Evolutionary conservation across 2,888 invertebrate genomes (phyloP), one percentile per base, ranked within the genome.

Genomic region (Ommatoiulus sabulosus): DNA sequence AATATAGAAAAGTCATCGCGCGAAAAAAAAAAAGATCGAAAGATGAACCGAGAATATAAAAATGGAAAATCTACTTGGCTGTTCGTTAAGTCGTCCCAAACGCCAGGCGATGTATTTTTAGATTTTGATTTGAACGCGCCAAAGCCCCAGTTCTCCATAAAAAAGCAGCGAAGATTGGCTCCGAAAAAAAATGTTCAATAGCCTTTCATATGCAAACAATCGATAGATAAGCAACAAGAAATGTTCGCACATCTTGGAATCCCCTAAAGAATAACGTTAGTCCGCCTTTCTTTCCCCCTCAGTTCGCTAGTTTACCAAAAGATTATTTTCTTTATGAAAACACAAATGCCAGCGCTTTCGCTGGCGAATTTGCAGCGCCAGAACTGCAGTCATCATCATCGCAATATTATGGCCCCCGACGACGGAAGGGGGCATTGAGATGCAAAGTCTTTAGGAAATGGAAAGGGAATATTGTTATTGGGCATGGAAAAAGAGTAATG

Each of bases 121-220:
- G 57, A 57, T 57, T 57, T 57, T 57, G 57, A 57, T 57, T 57
- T 57, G 15, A 57, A 57, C 57, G 57, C 57, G 57, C 57, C 57
- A 57, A 15, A 57, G 57, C 57, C 57, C 17, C 17, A 57, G 57
- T 57, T 57, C 57, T 15, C 57, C 57, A 57, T 57, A 57, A 57
- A 57, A 57, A 57, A n/a, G 15, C 57, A 15, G 57, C 17, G 15
- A 57, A 57, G 84, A 84, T 84, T 84, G 84, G 44, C 35, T 57
- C 57, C 15, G 84, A 35, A 20, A 80, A 44, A 84, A 84, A 84
- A 20, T 84, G 84, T 84, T 84, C 84, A 84, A 84, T 84, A 84
- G 35, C 84, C 84, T 84, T 84, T 84, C 84, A 84, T 43, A 84
- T 84, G 84, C 84, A 84, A 84, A 84, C 84, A 44, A 84, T 84